A percentile compares a stretch with the other conserved stretches of the same genome.
phyloP scores from a whole-genome alignment of 1,140 invertebrate species.

The Cydia amplana region DNA sequence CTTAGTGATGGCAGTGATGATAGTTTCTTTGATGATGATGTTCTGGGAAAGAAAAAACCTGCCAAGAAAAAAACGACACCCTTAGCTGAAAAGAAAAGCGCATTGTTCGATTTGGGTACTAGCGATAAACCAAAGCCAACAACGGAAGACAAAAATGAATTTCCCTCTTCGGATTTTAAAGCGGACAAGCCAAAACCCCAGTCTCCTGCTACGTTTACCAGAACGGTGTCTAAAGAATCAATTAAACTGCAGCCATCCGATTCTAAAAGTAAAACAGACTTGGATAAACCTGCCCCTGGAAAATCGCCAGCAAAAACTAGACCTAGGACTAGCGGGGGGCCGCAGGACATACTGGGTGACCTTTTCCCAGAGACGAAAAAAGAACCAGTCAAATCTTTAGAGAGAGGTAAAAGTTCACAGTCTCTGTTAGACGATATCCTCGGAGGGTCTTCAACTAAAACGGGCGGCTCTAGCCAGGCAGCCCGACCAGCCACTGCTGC shows the following conservation, averaged over 20 bases:
- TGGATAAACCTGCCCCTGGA: constrained; percentile 43
- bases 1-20: constrained; percentile 78
- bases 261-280: constrained; percentile 35
- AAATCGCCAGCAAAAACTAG: constrained; percentile 63
- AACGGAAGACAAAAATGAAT: constrained; percentile 41
- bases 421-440: constrained; percentile 71
- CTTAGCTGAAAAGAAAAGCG: constrained; percentile 61
- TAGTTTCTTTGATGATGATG: constrained; percentile 78
- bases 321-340: constrained; percentile 49
- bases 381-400: constrained; percentile 50
- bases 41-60: constrained; percentile 67
- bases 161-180: constrained; percentile 33
- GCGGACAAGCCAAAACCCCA: constrained; percentile 38
- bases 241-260: constrained; percentile 43
- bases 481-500: constrained; percentile 43
- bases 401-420: constrained; percentile 67
- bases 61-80: constrained; percentile 54
- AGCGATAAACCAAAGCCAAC: constrained; percentile 40
- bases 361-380: constrained; percentile 51
- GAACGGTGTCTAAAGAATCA: constrained; percentile 53
- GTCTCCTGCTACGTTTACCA: constrained; percentile 52
- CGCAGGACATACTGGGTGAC: constrained; percentile 56
- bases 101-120: constrained; percentile 67
- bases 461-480: constrained; percentile 37
- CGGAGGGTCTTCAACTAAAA: constrained; percentile 53